Percentiles rank a stretch among this genome's conserved stretches.
These are phyloP conservation scores for Spatulosminthurus flaviceps DNA, from an alignment of 2,888 invertebrate genomes.

Conservation along the genomic window DNA sequence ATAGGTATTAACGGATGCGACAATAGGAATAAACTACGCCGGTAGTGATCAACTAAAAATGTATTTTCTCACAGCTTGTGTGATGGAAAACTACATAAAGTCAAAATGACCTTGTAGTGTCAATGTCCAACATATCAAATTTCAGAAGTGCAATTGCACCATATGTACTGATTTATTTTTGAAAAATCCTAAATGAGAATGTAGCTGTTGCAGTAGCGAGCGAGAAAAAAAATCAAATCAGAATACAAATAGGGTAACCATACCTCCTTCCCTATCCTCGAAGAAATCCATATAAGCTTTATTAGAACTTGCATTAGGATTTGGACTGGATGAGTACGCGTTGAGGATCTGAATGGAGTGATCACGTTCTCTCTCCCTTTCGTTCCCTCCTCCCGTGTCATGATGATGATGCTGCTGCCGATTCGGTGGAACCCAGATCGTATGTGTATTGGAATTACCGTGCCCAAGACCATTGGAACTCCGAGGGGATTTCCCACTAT, in stretches of 20 bases:
- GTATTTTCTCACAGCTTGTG: no score
- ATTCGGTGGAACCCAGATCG: slow-evolving; percentile 40
- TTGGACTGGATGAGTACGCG: slow-evolving; percentile 28
- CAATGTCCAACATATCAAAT: no score
- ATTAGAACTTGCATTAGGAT: slow-evolving; percentile 27
- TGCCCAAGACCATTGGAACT: slow-evolving; percentile 39
- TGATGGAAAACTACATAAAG: no score
- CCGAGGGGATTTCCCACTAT: slow-evolving; percentile 41
- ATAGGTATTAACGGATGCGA: no score
- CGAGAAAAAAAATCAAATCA: neutral
- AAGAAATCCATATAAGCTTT: slow-evolving; percentile 55
- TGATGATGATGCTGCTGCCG: slow-evolving; percentile 33
- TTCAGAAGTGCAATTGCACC: no score
- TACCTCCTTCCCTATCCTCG: slow-evolving; percentile 83
- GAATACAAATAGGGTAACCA: neutral
- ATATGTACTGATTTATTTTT: no score
- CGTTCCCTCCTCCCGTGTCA: slow-evolving; percentile 20
- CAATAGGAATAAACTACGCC: no score
- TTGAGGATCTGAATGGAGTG: slow-evolving; percentile 44
- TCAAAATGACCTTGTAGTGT: no score
- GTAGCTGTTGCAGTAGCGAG: neutral
- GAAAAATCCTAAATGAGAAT: no score
- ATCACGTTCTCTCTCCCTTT: slow-evolving; percentile 31
- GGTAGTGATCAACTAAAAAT: no score
- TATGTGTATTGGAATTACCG: slow-evolving; percentile 32